Conservation (phyloP, 2,888 invertebrate genomes). For the Julus scandinavius region DNA sequence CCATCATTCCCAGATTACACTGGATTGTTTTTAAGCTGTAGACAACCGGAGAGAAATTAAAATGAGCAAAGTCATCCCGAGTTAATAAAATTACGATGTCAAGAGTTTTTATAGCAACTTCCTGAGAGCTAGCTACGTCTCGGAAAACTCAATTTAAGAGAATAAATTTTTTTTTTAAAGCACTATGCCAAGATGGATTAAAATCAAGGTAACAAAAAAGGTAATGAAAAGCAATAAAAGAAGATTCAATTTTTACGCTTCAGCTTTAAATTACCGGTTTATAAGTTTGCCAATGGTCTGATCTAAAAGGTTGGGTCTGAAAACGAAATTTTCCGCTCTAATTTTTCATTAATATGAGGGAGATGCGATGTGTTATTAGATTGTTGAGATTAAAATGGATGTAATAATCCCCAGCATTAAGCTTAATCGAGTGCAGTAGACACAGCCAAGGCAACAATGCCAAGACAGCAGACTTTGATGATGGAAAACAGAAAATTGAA, state of each 20-base stretch:
- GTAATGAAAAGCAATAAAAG: background rate
- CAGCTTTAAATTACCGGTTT: background rate
- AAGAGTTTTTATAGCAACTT: background rate
- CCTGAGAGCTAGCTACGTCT: background rate
- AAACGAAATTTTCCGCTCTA: background rate
- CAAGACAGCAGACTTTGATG: background rate
- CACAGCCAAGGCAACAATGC: background rate
- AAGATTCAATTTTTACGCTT: too few species aligned
- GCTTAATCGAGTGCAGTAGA: background rate
- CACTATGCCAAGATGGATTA: background rate
- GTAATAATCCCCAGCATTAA: background rate
- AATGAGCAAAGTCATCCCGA: conserved; percentile 12
- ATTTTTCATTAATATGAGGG: background rate
- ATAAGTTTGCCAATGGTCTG: background rate
- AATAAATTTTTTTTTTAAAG: background rate
- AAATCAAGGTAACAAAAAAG: background rate
- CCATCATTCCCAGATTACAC: background rate
- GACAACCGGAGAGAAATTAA: background rate
- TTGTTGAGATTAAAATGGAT: background rate
- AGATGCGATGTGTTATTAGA: background rate
- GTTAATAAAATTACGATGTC: conserved; percentile 1
- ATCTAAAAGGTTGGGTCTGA: background rate
- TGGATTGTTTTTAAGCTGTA: background rate
- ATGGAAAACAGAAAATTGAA: background rate
- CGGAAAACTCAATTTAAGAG: conserved; percentile 2